Base-by-base conservation (phyloP, 2,113 vertebrate genomes). In the Elachura formosa region DNA sequence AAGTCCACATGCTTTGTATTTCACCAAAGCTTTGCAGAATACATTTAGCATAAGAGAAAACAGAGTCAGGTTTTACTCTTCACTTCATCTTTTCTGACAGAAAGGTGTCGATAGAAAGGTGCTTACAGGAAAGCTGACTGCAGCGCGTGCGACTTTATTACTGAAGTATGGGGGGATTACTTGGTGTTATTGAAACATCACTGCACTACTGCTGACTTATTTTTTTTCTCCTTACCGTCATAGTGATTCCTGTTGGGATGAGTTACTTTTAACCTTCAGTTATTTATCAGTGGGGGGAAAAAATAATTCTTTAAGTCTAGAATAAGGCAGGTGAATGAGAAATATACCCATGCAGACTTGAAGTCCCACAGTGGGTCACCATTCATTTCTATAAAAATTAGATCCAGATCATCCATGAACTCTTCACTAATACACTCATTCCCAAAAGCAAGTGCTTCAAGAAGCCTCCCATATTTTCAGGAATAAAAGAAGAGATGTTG, bases 31-130 rank as follows among this genome's bases (percentile, higher is more conserved):
- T 94, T 59, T 71, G 49, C 73, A 79, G 67, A 96, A 94, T 84
- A 66, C 67, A 77, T 88, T 95, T 95, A 94, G 86, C 63, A 34
- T 52, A 72, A 94, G 72, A 95, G 48, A 93, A 96, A 97, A 66
- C 80, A 67, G 87, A 96, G 36, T 48, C 76, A 10, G 33, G 86
- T 91, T 97, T 95, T 72, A 77, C 40, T 90, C 74, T 76, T 86
- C 77, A 71, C 81, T 96, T 95, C 94, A 94, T 83, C 90, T 95
- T 96, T 76, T 92, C 77, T 95, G 96, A 97, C 90, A 97, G 88
- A 97, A 97, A 95, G 96, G 90, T 94, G 94, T 97, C 96, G 94
- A 56, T 3, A 54, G 67, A 68, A 85, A 74, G 71, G 81, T 68
- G 54, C 54, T 90, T 63, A 85, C 61, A 48, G 89, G 92, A 94